These are phyloP conservation scores for Mystacornis crossleyi DNA, from an alignment of 2,113 vertebrate genomes.

Conservation along the genomic window DNA sequence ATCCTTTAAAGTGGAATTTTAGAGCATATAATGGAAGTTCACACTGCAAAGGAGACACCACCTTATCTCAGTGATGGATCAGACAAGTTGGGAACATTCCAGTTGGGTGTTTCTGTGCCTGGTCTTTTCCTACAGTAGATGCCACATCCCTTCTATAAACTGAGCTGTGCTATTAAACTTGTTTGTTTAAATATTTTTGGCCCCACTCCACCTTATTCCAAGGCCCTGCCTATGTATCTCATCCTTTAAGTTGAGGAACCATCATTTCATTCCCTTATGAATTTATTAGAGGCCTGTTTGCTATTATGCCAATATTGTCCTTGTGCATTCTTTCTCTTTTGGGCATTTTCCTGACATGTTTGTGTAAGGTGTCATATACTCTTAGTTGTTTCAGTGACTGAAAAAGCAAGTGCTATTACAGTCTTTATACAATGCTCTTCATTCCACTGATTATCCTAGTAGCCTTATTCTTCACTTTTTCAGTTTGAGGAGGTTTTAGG, in stretches of 20 bases:
- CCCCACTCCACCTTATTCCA: neutral
- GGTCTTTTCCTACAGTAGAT: neutral
- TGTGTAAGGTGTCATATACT: neutral
- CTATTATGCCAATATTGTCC: neutral
- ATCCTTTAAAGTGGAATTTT: neutral
- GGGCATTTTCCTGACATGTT: neutral
- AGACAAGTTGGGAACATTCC: neutral
- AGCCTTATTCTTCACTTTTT: constrained; percentile 17
- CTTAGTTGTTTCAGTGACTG: neutral
- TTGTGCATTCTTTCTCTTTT: neutral
- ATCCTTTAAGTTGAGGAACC: neutral
- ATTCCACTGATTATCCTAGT: neutral
- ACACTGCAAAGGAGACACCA: neutral
- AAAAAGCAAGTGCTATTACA: constrained; percentile 8
- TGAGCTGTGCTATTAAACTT: neutral
- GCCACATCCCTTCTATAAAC: neutral
- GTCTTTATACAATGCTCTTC: neutral
- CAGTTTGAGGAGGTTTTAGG: neutral
- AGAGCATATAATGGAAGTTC: neutral
- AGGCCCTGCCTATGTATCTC: neutral
- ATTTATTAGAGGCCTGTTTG: neutral
- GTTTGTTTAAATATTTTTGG: neutral
- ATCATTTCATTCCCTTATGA: neutral
- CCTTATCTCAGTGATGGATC: neutral
- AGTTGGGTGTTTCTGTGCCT: neutral